phyloP scores from a whole-genome alignment of 2,797 vertebrate species.

The Ambastaia sidthimunki region DNA sequence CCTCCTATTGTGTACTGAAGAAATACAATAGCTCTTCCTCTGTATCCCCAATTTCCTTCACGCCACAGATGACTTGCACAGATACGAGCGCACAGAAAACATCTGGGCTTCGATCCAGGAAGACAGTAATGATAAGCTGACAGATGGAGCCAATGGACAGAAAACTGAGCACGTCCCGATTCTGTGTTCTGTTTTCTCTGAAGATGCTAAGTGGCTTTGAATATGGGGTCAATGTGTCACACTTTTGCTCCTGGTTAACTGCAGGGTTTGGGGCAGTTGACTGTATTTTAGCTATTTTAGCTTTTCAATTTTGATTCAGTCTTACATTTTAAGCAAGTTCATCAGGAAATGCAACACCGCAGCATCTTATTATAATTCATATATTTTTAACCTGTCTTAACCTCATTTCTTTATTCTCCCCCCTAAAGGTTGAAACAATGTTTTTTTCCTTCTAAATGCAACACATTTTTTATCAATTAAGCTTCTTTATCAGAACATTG shows the following conservation, averaged over 20 bases:
- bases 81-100: constrained; percentile 51
- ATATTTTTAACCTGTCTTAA: neutral
- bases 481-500: neutral
- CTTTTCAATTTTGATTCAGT: no score
- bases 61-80: constrained; percentile 30
- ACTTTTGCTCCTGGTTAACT: constrained; percentile 2
- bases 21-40: constrained; percentile 34
- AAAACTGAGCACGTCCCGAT: constrained; percentile 39
- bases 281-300: no score
- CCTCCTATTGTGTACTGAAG: neutral
- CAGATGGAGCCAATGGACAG: constrained; percentile 54
- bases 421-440: neutral
- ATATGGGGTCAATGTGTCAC: constrained; percentile 28
- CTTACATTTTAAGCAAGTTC: no score
- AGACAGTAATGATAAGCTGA: constrained; percentile 47
- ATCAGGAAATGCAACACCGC: no score
- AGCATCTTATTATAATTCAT: no score
- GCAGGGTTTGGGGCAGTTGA: no score
- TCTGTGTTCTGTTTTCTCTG: constrained; percentile 38
- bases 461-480: neutral
- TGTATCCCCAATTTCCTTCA: constrained; percentile 45
- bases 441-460: neutral
- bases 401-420: neutral
- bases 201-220: constrained; percentile 54
- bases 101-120: constrained; percentile 53